Conservation (phyloP, 2,888 invertebrate genomes). For the Sturmia bella region DNA sequence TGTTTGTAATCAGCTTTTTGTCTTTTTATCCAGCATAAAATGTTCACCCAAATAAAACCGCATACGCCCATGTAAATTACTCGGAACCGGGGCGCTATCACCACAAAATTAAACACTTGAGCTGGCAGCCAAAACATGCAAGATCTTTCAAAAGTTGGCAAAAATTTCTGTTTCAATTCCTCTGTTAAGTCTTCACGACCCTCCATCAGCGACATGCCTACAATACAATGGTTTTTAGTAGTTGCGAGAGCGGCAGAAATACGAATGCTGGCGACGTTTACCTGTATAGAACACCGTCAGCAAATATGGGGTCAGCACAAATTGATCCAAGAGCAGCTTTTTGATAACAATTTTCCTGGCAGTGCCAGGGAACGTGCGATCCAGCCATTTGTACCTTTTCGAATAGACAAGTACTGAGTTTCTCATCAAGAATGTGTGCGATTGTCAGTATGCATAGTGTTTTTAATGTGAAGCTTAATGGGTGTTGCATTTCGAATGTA, state of each 20-base stretch:
- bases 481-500: not conserved
- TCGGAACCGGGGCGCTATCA: conserved; percentile 87
- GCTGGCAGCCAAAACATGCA: conserved; percentile 93
- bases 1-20: conserved; percentile 74
- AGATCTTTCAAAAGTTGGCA: conserved; percentile 88
- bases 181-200: conserved; percentile 86
- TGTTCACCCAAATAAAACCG: conserved; percentile 92
- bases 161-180: conserved; percentile 88
- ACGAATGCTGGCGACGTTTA: conserved; percentile 78
- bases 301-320: conserved; percentile 88
- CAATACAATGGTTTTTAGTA: conserved; percentile 15
- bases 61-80: conserved; percentile 90
- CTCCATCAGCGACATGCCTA: conserved; percentile 90
- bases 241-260: not conserved
- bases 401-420: conserved; percentile 16
- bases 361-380: conserved; percentile 86
- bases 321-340: conserved; percentile 90
- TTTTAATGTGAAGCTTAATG: conserved; percentile 11
- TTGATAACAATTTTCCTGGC: conserved; percentile 84
- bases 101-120: conserved; percentile 89
- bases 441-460: not conserved
- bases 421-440: not conserved
- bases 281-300: conserved; percentile 88
- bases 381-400: conserved; percentile 90
- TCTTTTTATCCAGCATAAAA: conserved; percentile 90